Evolutionary conservation across 2,113 vertebrate species (phyloP), one percentile per base, ranked within the genome.

Genomic region (Cephalopholis sonnerati): DNA sequence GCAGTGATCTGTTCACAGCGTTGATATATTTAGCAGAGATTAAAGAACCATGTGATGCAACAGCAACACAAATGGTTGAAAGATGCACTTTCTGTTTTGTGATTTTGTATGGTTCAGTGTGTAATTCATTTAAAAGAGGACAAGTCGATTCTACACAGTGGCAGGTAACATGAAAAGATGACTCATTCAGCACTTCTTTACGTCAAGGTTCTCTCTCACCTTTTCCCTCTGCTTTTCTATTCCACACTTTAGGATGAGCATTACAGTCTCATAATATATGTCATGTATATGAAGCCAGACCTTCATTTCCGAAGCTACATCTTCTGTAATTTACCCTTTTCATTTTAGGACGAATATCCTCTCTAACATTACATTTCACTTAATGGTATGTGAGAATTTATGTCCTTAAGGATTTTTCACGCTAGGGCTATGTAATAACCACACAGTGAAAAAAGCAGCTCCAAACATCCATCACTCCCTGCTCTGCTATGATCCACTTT

Each of bases 21-120:
- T 55, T 22, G 72, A 77, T 90, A 92, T 90, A 94, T 94, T 92
- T 89, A 91, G 92, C 87, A 53, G 68, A 87, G 89, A 93, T 93
- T 92, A 89, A 85, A 91, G 74, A 57, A 58, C 70, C 86, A 85
- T 78, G 89, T 90, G 91, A 93, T 77, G 91, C 89, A 90, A 92
- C 76, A 63, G 59, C 77, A 79, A 81, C 85, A 89, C 83, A 85
- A 86, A 84, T 11, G 79, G 65, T 44, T 88, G 85, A 89, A 93
- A 93, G 86, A 89, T 76, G 61, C 64, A 85, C 73, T 82, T 80
- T 78, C 39, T 58, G 66, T 85, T 82, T 83, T 74, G 61, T 84
- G 82, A 55, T 82, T 82, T 64, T 72, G 64, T 61, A 20, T 65
- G 61, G 39, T 72, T 79, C 51, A 36, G 72, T 41, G 76, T 71